phyloP scores from a whole-genome alignment of 2,797 vertebrate species.

The Sphaeramia orbicularis region DNA sequence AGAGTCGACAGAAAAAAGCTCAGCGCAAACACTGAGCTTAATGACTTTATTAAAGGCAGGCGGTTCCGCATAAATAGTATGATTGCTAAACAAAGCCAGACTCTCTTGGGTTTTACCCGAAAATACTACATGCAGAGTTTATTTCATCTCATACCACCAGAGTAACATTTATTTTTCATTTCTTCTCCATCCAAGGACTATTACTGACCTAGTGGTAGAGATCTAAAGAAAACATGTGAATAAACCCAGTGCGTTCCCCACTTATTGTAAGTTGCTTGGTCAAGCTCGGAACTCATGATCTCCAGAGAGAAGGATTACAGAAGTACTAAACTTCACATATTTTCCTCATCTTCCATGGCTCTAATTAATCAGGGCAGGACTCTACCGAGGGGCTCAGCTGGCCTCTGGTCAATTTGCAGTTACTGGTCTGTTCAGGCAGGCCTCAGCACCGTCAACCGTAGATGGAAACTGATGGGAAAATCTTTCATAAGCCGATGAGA shows the following conservation, averaged over 20 bases:
- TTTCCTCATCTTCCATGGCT: conserved; percentile 68
- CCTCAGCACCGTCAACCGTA: conserved; percentile 42
- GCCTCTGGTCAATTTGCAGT: conserved; percentile 80
- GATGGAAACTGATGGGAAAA: conserved; percentile 48
- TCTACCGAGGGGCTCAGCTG: conserved; percentile 68
- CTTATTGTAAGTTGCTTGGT: conserved; percentile 60
- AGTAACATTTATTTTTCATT: conserved; percentile 5
- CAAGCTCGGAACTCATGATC: conserved; percentile 65
- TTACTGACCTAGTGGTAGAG: conserved; percentile 7
- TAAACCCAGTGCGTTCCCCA: conserved; percentile 34
- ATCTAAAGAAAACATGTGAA: conserved; percentile 29
- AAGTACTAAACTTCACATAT: conserved; percentile 69
- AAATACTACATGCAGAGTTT: conserved; percentile 47
- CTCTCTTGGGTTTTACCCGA: conserved; percentile 45
- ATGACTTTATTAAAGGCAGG: conserved; percentile 66
- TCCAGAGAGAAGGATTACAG: conserved; percentile 71
- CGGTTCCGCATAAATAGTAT: conserved; percentile 39
- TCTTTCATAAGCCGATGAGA: conserved; percentile 39
- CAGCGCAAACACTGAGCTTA: conserved; percentile 47
- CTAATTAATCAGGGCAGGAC: conserved; percentile 80
- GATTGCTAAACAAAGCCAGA: conserved; percentile 57
- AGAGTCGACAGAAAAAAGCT: conserved; percentile 37
- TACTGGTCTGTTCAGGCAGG: conserved; percentile 62
- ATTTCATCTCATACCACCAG: conserved; percentile 44
- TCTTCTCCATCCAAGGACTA: conserved; percentile 17